Evolutionary conservation across 2,113 vertebrate species (phyloP).

Genomic region (Chionis minor): DNA sequence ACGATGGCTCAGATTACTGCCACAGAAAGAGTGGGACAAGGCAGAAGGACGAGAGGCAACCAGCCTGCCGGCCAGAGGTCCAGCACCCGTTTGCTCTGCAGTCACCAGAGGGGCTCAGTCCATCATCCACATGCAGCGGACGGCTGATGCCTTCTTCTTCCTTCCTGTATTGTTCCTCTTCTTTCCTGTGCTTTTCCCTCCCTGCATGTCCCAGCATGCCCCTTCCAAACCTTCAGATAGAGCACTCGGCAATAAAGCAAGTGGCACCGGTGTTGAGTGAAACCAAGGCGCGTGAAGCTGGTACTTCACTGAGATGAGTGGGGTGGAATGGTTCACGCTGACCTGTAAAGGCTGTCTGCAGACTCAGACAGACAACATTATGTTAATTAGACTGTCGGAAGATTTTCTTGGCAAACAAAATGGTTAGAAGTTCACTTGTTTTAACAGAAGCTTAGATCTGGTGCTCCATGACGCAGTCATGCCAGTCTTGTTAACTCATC

Average conservation of each 20-base stretch:
- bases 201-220: not conserved
- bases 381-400: not conserved
- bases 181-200: not conserved
- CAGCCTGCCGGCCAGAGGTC: not conserved
- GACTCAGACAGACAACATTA: not conserved
- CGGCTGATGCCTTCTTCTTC: not conserved
- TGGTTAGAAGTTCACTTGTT: not conserved
- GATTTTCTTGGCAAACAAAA: not conserved
- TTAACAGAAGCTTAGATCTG: not conserved
- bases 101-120: not conserved
- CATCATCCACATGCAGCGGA: not conserved
- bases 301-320: not conserved
- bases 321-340: not conserved
- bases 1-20: fast-evolving
- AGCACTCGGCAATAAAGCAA: not conserved
- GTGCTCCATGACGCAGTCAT: not conserved
- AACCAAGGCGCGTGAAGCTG: not conserved
- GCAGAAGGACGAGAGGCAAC: not conserved
- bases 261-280: not conserved
- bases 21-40: not conserved
- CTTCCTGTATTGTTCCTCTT: not conserved
- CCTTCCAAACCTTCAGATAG: not conserved
- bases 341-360: not conserved
- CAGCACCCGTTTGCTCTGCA: not conserved
- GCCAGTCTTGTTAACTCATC: not conserved